phyloP scores from a whole-genome alignment of 1,140 invertebrate genomes.

The Nasonia giraulti region DNA sequence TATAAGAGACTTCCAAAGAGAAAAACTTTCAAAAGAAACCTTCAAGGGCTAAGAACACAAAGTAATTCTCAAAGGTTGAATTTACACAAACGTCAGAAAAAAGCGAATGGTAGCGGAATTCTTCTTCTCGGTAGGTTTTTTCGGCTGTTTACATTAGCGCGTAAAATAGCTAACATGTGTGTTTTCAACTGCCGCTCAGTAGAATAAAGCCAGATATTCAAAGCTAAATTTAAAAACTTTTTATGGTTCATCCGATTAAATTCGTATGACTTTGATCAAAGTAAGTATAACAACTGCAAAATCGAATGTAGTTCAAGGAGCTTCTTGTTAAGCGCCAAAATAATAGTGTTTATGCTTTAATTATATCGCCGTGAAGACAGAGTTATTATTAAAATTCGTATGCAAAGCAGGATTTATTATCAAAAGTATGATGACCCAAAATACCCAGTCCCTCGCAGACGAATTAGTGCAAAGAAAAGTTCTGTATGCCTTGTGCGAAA shows the following conservation, averaged over 20 bases:
- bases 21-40: too few species aligned
- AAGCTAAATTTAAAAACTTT: constrained; percentile 21
- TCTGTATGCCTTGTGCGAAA: not conserved
- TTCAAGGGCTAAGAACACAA: too few species aligned
- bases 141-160: not conserved
- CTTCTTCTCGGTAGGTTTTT: not conserved
- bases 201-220: not conserved
- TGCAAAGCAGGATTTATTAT: not conserved
- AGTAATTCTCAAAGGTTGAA: not conserved
- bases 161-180: constrained; percentile 13
- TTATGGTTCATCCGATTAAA: not conserved
- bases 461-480: not conserved
- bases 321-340: too few species aligned
- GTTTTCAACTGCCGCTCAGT: not conserved
- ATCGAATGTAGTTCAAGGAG: not conserved
- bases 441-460: not conserved
- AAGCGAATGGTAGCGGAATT: not conserved
- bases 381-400: not conserved
- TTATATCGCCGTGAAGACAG: too few species aligned
- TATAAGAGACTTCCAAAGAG: too few species aligned
- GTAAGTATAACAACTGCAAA: too few species aligned
- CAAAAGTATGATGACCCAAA: not conserved
- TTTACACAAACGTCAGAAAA: not conserved
- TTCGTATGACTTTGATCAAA: too few species aligned
- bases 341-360: too few species aligned